A percentile compares a stretch with the other conserved stretches of the same genome.
Evolutionary conservation across 2,797 vertebrate species (phyloP).

Genomic region (Notolepis coatsorum): DNA sequence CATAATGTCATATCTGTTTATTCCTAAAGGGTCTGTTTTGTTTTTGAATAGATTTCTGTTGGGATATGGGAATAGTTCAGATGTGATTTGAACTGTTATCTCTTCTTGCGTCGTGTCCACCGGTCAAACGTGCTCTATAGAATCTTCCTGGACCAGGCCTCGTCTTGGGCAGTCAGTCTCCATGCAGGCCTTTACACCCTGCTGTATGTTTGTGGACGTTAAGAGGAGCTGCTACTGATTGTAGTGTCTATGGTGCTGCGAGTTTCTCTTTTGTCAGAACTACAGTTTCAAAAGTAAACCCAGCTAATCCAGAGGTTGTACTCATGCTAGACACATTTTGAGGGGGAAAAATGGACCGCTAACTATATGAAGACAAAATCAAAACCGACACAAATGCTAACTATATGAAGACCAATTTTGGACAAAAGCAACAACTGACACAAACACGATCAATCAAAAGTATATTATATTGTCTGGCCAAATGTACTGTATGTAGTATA

Average conservation of each 20-base stretch:
- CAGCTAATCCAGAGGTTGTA: neutral
- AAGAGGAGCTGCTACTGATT: slow-evolving; percentile 16
- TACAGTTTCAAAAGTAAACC: neutral
- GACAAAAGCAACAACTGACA: slow-evolving; percentile 18
- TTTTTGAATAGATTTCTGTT: neutral
- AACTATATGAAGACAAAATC: too few species aligned
- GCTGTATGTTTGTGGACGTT: neutral
- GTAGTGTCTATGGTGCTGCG: slow-evolving; percentile 64
- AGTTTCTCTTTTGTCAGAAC: slow-evolving; percentile 20
- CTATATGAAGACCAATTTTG: neutral
- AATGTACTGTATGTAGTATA: slow-evolving; percentile 7
- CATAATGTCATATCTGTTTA: slow-evolving; percentile 15
- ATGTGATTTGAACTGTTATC: neutral
- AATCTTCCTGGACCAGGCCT: too few species aligned
- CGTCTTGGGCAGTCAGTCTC: slow-evolving; percentile 27
- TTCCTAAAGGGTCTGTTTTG: slow-evolving; percentile 11
- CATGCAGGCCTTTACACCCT: slow-evolving; percentile 2
- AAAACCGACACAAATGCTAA: too few species aligned
- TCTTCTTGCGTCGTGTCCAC: neutral
- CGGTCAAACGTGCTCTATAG: neutral
- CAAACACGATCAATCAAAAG: slow-evolving; percentile 8
- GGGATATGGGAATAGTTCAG: slow-evolving; percentile 2
- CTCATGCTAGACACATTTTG: too few species aligned
- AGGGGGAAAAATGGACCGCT: too few species aligned
- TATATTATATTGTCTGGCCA: slow-evolving; percentile 27